phyloP scores from a whole-genome alignment of 2,797 vertebrate species.

The Prionace glauca region DNA sequence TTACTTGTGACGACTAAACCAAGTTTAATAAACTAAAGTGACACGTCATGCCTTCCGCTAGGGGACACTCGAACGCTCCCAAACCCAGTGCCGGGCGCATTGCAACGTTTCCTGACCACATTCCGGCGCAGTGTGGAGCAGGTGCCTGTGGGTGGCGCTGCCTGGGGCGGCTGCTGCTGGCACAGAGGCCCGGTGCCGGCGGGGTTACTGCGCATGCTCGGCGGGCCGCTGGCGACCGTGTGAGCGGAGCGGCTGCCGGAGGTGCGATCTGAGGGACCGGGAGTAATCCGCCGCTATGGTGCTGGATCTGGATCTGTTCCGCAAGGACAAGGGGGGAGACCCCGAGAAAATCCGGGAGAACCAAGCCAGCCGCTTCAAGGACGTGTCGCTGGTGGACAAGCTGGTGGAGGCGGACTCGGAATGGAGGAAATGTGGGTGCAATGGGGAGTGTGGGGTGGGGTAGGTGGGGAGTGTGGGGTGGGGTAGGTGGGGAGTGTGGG shows the following conservation, averaged over 20 bases:
- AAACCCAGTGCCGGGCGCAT: background rate
- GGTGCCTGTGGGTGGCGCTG: background rate
- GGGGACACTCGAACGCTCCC: background rate
- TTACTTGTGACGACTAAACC: no score
- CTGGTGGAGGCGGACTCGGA: constrained; percentile 75
- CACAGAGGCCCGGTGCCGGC: background rate
- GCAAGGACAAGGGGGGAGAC: constrained; percentile 87
- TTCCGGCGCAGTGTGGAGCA: background rate
- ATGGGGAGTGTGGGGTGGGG: background rate
- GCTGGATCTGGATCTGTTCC: constrained; percentile 84
- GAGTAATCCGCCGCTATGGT: constrained; percentile 62
- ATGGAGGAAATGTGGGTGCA: constrained; percentile 85
- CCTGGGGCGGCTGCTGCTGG: background rate
- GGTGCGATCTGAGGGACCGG: no score
- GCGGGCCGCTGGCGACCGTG: no score
- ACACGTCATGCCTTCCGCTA: background rate
- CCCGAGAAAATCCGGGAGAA: constrained; percentile 74
- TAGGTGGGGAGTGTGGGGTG: background rate
- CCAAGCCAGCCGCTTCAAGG: constrained; percentile 86
- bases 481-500: background rate
- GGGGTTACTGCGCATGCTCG: background rate
- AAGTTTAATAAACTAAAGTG: background rate
- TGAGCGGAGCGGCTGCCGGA: no score
- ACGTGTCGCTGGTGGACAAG: constrained; percentile 81
- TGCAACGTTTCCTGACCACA: background rate